These are phyloP conservation scores for Zaprionus tsacasi DNA, from an alignment of 1,140 invertebrate genomes.

Conservation along the genomic window DNA sequence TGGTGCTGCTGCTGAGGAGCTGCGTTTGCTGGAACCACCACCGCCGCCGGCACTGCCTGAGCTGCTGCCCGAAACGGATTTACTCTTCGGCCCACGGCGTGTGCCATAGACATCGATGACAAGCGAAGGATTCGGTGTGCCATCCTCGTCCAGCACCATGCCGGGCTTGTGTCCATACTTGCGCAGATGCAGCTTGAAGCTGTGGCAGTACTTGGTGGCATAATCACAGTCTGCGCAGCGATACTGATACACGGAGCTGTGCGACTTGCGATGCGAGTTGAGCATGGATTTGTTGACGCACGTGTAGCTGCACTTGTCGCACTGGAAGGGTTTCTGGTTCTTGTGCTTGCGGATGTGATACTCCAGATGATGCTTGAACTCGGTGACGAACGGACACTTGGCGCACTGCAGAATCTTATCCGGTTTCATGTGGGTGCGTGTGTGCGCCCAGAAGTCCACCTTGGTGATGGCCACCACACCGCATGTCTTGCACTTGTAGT, in stretches of 20 bases:
- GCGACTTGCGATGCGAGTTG: conserved; percentile 99
- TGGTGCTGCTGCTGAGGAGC: conserved; percentile 28
- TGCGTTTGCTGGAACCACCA: conserved; percentile 44
- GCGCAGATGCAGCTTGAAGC: conserved; percentile 96
- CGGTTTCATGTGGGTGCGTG: conserved; percentile 94
- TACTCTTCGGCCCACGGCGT: conserved; percentile 92
- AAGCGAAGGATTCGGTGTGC: conserved; percentile 92
- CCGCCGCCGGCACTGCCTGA: conserved; percentile 14
- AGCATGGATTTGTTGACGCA: conserved; percentile 99
- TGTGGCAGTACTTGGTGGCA: conserved; percentile 99
- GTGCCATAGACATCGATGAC: conserved; percentile 97
- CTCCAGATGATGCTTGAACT: conserved; percentile 99
- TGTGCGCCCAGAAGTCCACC: conserved; percentile 96
- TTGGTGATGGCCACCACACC: conserved; percentile 93
- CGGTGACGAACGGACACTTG: conserved; percentile 98
- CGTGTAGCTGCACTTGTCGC: conserved; percentile 94
- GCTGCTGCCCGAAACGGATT: conserved; percentile 64
- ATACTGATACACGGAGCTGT: conserved; percentile 98
- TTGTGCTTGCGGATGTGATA: conserved; percentile 98
- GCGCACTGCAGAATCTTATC: conserved; percentile 96
- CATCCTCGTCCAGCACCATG: conserved; percentile 94
- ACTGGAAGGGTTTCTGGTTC: conserved; percentile 98
- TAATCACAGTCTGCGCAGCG: conserved; percentile 97
- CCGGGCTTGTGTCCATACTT: conserved; percentile 96
- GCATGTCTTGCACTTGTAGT: conserved; percentile 97